Base-by-base conservation (phyloP, 2,888 invertebrate genomes). In the Troides oblongomaculatus region DNA sequence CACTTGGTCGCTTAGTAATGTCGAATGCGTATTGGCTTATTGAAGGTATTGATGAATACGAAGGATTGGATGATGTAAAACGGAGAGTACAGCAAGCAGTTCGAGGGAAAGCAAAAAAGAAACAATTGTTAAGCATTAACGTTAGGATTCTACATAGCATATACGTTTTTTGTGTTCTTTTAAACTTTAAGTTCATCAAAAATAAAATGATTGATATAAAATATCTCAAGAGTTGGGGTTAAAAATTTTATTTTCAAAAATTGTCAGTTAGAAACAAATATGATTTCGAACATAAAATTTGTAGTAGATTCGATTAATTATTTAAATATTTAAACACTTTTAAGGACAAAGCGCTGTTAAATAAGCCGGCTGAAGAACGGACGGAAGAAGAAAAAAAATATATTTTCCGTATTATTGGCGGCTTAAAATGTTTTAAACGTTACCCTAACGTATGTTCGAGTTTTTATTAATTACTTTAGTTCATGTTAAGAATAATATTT, bases 291-390 rank as follows among this genome's bases (percentile, higher is more conserved):
- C 50, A 18, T 18, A 50, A 17, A 18, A 50, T 50, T 50, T 50
- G 50, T 21, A 57, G 6, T 4, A 57, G 57, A 8, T 57, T 23
- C 57, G 17, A 5, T 18, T 57, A 57, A 70, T 57, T 63, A 60
- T 56, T 64, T 50, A 66, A 30, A 56, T 30, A 18, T 63, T 64
- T 21, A 23, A 21, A 39, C 58, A 2, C 71, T 58, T 57, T 74
- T 73, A 23, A 94, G 94, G 95, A 95, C 76, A 95, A 95, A 88
- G 85, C 93, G 0, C 83, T 95, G 18, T 81, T 95, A 63, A 93
- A 93, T 69, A 94, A 94, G 74, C 89, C 89, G 2, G 92, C 92
- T 1, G 78, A 84, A 68, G 83, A 89, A n/a, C 87, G 95, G 64
- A 93, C 94, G 0, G 91, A 94, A 0, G 89, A 92, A n/a, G 95